A percentile compares a stretch with the other conserved stretches of the same genome.
Conservation (phyloP, 35 echinoderm and acorn worm genomes). For the Ptychodera flava region DNA sequence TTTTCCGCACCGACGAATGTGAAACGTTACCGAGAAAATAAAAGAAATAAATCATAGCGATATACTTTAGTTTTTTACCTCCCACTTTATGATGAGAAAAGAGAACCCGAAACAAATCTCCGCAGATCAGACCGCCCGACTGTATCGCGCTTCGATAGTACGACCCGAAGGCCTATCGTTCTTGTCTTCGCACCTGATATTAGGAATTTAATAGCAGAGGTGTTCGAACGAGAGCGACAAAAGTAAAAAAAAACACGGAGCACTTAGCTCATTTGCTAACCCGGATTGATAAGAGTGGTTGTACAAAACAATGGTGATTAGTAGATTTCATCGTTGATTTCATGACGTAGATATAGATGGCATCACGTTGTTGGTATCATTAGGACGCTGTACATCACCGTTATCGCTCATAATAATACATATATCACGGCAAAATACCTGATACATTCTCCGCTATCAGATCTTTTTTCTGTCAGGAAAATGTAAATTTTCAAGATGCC, state of each 20-base stretch:
- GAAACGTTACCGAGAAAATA: too few species aligned
- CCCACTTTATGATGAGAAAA: too few species aligned
- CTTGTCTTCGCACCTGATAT: not conserved
- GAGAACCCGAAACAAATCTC: too few species aligned
- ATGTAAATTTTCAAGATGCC: not conserved
- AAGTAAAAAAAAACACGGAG: too few species aligned
- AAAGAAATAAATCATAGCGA: too few species aligned
- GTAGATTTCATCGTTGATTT: not conserved
- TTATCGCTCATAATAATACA: not conserved
- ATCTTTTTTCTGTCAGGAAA: not conserved
- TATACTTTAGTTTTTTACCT: too few species aligned
- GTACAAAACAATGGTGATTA: not conserved
- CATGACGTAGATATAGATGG: not conserved
- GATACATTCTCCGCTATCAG: not conserved
- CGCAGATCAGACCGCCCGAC: too few species aligned
- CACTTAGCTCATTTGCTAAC: not conserved
- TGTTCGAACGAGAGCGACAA: too few species aligned
- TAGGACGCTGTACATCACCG: not conserved
- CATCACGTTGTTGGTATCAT: not conserved
- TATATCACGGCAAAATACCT: not conserved
- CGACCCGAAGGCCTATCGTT: too few species aligned
- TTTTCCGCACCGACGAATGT: too few species aligned
- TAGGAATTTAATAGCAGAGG: not conserved
- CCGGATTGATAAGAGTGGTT: not conserved
- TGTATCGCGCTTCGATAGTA: too few species aligned